phyloP scores from a whole-genome alignment of 2,888 invertebrate genomes.

The Hyles lineata region DNA sequence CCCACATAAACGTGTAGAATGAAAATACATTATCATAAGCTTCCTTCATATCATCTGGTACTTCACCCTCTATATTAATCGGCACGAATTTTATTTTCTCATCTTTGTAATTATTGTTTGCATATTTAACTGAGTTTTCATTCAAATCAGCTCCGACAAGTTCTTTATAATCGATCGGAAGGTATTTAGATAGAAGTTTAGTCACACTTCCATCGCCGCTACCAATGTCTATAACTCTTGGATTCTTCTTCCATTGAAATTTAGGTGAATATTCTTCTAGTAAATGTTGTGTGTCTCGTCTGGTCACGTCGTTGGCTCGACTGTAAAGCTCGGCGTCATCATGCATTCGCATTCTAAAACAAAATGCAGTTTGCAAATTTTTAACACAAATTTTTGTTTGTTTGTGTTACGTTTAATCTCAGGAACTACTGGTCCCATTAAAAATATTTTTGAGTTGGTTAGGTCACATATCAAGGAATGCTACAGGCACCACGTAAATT shows the following conservation, averaged over 20 bases:
- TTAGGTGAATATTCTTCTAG: neutral
- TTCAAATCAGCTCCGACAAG: neutral
- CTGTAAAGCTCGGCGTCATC: neutral
- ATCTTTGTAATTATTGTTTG: neutral
- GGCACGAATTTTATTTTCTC: neutral
- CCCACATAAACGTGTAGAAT: neutral
- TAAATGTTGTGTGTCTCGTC: neutral
- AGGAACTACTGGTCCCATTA: too few relatives aligned
- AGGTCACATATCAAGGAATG: too few relatives aligned
- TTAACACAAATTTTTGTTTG: too few relatives aligned
- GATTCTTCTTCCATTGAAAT: neutral
- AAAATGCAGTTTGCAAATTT: too few relatives aligned
- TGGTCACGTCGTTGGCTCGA: neutral
- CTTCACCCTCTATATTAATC: neutral
- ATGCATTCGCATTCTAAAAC: neutral
- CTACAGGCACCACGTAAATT: too few relatives aligned
- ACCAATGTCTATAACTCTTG: neutral
- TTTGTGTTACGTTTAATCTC: too few relatives aligned
- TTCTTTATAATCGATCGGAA: neutral
- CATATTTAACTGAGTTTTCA: neutral
- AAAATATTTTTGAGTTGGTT: too few relatives aligned
- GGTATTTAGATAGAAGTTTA: neutral
- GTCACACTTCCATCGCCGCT: neutral
- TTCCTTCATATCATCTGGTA: slow-evolving; percentile 1
- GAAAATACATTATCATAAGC: neutral